These are phyloP conservation scores for Hephaestus fuliginosus DNA, from an alignment of 2,797 vertebrate species.

Conservation along the genomic window DNA sequence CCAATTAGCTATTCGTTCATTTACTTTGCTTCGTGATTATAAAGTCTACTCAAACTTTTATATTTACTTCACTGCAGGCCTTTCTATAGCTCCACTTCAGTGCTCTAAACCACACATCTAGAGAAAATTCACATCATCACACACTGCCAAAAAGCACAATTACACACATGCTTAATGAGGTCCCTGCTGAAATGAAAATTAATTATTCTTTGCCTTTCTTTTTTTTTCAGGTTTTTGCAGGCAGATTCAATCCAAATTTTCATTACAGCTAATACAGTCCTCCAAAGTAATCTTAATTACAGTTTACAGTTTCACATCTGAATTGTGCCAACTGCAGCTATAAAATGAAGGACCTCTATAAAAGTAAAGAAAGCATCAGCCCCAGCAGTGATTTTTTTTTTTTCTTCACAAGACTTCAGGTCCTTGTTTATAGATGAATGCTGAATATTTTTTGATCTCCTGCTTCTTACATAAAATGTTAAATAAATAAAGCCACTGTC, in stretches of 20 bases:
- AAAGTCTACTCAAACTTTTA: not conserved
- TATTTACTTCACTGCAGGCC: not conserved
- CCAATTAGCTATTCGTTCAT: too few species aligned
- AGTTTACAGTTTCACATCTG: not conserved
- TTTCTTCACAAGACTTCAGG: not conserved
- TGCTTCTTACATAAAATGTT: constrained; percentile 22
- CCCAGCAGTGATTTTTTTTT: not conserved
- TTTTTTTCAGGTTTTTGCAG: not conserved
- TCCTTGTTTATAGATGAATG: constrained; percentile 7
- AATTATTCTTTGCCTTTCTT: constrained; percentile 14
- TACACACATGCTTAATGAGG: not conserved
- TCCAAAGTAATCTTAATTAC: not conserved
- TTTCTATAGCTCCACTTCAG: too few species aligned
- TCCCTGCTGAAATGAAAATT: not conserved
- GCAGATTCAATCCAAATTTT: not conserved
- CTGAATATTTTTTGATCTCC: constrained; percentile 13
- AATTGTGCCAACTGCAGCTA: not conserved
- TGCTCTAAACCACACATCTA: not conserved
- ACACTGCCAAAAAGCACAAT: not conserved
- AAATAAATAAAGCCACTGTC: constrained; percentile 28
- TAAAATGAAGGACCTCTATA: not conserved
- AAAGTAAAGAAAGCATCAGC: not conserved
- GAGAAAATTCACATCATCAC: not conserved
- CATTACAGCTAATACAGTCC: not conserved
- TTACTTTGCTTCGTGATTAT: not conserved